phyloP scores from a whole-genome alignment of 2,113 vertebrate genomes.

The Cololabis saira region DNA sequence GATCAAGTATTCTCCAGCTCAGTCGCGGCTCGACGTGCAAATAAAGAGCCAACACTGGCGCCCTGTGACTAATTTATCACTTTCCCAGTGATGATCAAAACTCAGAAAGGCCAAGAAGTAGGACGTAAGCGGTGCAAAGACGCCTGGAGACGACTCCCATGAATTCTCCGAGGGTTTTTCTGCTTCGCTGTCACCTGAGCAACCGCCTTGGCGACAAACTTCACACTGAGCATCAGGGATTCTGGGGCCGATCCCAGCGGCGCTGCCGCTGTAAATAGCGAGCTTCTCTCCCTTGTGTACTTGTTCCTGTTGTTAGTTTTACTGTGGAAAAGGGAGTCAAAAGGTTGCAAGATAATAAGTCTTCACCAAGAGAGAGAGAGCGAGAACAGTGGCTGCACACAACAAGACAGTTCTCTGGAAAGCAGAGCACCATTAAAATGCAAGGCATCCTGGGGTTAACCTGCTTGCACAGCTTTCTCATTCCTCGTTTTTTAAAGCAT shows the following conservation, averaged over 20 bases:
- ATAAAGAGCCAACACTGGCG: slow-evolving; percentile 6
- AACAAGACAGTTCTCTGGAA: slow-evolving; percentile 18
- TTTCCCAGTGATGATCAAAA: slow-evolving; percentile 4
- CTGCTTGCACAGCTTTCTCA: slow-evolving; percentile 32
- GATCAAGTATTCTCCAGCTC: slow-evolving; percentile 34
- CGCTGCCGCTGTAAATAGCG: slow-evolving; percentile 57
- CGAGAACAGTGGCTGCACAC: slow-evolving; percentile 9
- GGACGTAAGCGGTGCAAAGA: neutral
- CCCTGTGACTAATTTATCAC: slow-evolving; percentile 28
- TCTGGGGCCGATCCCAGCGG: slow-evolving; percentile 45
- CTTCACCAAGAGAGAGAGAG: neutral
- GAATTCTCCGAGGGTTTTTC: slow-evolving; percentile 35
- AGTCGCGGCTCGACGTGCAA: slow-evolving; percentile 17
- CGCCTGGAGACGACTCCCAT: slow-evolving; percentile 23
- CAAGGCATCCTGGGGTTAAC: slow-evolving; percentile 44
- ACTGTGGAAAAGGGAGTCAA: slow-evolving; percentile 20
- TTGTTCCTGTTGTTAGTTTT: slow-evolving; percentile 35
- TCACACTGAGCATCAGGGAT: slow-evolving; percentile 45
- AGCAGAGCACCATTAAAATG: slow-evolving; percentile 36
- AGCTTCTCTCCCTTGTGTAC: slow-evolving; percentile 13
- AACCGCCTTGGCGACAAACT: slow-evolving; percentile 49
- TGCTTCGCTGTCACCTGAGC: slow-evolving; percentile 59
- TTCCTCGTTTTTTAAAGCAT: slow-evolving; percentile 12
- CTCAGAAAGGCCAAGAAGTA: neutral
- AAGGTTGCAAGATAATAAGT: slow-evolving; percentile 35